Percentiles rank a stretch among this genome's conserved stretches.
These are phyloP conservation scores for Leptura quadrifasciata DNA, from an alignment of 2,888 invertebrate species.

Conservation along the genomic window DNA sequence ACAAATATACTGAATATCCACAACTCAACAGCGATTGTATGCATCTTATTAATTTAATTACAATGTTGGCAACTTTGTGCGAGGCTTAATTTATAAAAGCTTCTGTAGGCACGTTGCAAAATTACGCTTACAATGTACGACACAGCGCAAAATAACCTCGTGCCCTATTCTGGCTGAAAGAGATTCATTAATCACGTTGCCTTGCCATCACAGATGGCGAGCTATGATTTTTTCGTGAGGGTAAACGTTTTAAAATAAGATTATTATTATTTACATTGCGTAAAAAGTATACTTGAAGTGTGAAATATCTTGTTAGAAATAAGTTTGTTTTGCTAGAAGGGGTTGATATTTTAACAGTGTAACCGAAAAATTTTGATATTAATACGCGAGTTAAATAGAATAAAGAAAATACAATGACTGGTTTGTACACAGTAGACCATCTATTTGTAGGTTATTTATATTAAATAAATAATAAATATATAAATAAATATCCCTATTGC, in stretches of 20 bases:
- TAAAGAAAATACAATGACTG: no score
- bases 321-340: background rate
- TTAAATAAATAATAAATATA: no score
- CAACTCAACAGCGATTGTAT: slow-evolving; percentile 46
- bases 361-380: no score
- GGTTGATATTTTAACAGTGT: background rate
- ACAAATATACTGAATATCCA: slow-evolving; percentile 39
- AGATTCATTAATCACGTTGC: slow-evolving; percentile 49
- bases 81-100: slow-evolving; percentile 60
- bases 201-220: background rate
- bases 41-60: slow-evolving; percentile 62
- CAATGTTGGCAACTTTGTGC: slow-evolving; percentile 53
- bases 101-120: slow-evolving; percentile 57
- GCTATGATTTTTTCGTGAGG: slow-evolving; percentile 6
- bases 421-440: no score
- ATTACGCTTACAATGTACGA: slow-evolving; percentile 54
- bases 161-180: slow-evolving; percentile 47
- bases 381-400: no score
- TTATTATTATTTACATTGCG: background rate
- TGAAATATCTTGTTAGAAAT: background rate
- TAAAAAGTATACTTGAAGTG: background rate
- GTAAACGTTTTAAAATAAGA: slow-evolving; percentile 25
- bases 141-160: slow-evolving; percentile 59
- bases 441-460: no score
- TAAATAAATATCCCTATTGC: no score